Conservation (phyloP, 2,888 invertebrate species). For the Rhogogaster chlorosoma region DNA sequence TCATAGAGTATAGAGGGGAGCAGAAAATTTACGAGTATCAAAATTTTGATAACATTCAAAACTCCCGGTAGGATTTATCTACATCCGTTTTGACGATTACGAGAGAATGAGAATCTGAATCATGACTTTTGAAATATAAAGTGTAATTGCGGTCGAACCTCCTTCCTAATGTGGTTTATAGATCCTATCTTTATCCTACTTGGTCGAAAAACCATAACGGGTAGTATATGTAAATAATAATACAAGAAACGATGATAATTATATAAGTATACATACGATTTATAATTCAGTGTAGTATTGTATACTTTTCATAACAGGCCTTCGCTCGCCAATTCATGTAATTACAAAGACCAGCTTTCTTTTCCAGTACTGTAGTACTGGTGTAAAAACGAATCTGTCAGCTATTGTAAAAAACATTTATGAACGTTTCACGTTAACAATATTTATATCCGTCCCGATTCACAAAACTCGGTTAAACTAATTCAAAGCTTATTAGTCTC, state of each 20-base stretch:
- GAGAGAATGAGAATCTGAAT: not conserved
- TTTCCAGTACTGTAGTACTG: conserved; percentile 73
- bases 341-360: conserved; percentile 76
- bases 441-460: not conserved
- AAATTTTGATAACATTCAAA: not conserved
- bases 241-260: not conserved
- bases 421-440: conserved; percentile 50
- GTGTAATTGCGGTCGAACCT: not conserved
- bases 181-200: not conserved
- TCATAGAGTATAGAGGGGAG: not conserved
- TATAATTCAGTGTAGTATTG: conserved; percentile 8
- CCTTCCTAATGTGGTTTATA: not conserved
- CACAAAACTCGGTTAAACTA: conserved; percentile 3
- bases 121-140: not conserved
- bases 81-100: not conserved
- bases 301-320: conserved; percentile 53
- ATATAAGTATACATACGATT: conserved; percentile 54
- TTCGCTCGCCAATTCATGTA: conserved; percentile 67
- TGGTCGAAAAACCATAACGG: not conserved
- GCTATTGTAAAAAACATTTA: conserved; percentile 75
- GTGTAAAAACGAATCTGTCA: conserved; percentile 70
- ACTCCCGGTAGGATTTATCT: not conserved
- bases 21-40: not conserved
- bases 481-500: conserved; percentile 4
- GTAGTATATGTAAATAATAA: not conserved